Conservation (phyloP, 2,113 vertebrate genomes). For the Pristiophorus japonicus region DNA sequence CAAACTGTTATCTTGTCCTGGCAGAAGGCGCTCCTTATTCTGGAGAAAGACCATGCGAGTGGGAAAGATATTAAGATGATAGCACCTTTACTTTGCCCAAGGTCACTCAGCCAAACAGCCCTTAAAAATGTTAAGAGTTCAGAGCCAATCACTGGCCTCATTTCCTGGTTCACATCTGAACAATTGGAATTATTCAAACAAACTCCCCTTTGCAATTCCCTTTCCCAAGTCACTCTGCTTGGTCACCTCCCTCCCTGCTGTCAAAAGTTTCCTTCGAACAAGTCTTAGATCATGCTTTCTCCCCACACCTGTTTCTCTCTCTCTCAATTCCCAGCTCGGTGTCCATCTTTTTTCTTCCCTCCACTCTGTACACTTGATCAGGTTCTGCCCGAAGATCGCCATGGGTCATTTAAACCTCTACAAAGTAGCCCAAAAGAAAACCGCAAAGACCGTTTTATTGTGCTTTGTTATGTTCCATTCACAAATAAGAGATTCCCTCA, state of each 20-base stretch:
- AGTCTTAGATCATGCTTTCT: not conserved
- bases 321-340: not conserved
- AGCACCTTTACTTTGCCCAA: not conserved
- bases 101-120: not conserved
- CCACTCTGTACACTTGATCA: not conserved
- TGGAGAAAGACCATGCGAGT: not conserved
- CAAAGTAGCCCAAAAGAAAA: not conserved
- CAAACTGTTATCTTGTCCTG: not conserved
- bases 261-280: not conserved
- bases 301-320: not conserved
- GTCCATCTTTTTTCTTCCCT: not conserved
- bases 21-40: not conserved
- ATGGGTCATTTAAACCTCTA: not conserved
- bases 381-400: not conserved
- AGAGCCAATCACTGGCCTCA: not conserved
- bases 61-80: no score
- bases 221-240: not conserved
- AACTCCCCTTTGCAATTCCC: not conserved
- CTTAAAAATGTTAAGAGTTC: no score
- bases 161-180: not conserved
- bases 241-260: not conserved
- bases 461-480: not conserved
- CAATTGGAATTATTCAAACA: not conserved
- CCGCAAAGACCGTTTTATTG: not conserved
- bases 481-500: not conserved